Percentiles rank a stretch among this genome's conserved stretches.
These are phyloP conservation scores for Sphaerodactylus townsendi DNA, from an alignment of 2,113 vertebrate species.

Conservation along the genomic window DNA sequence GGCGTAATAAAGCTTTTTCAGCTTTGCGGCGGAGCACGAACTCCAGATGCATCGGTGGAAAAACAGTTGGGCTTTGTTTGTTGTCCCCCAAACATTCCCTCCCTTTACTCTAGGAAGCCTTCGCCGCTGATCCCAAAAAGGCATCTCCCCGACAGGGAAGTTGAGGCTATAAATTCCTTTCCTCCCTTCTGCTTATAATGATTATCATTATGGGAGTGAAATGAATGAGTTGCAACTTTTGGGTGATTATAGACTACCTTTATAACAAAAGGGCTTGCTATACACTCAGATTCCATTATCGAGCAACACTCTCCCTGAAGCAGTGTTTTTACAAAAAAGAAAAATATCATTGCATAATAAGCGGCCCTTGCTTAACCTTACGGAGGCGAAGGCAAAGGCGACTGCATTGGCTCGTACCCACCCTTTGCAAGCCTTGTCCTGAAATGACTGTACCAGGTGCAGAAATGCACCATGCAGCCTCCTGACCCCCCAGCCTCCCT, in stretches of 20 bases:
- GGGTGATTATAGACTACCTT: not conserved
- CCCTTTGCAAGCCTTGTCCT: not conserved
- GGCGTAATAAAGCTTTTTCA: not conserved
- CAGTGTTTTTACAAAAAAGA: not conserved
- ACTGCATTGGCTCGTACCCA: not conserved
- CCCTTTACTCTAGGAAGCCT: not conserved
- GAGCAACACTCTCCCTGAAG: too few relatives aligned
- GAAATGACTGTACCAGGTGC: too few relatives aligned
- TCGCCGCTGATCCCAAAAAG: not conserved
- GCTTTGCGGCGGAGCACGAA: not conserved
- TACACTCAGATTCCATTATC: not conserved
- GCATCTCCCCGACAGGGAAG: not conserved
- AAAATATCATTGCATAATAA: not conserved
- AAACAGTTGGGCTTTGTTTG: not conserved
- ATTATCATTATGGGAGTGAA: conserved; percentile 2
- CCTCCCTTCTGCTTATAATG: conserved; percentile 1
- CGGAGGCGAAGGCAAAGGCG: not conserved
- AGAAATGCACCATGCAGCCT: not conserved
- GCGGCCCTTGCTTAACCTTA: not conserved
- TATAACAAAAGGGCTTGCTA: not conserved
- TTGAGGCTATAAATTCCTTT: conserved; percentile 14
- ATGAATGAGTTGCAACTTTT: conserved; percentile 9
- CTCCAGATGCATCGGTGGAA: not conserved
- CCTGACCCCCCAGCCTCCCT: too few relatives aligned
- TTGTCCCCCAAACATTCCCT: not conserved